Conservation (phyloP, 2,797 vertebrate species). For the Enteromius paludinosus region DNA sequence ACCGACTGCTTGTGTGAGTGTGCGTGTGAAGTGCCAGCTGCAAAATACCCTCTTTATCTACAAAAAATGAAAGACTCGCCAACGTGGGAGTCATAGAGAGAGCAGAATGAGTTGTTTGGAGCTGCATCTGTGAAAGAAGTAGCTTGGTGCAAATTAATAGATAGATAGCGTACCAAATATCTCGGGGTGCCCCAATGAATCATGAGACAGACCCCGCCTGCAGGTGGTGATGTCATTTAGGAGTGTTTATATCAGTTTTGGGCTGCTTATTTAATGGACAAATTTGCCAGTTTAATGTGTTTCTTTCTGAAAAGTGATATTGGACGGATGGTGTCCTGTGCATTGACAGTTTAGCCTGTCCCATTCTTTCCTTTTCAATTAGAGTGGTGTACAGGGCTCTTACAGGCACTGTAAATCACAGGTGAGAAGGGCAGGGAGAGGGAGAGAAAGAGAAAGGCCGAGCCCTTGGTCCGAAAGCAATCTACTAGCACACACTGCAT, state of each 20-base stretch:
- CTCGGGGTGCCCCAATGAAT: not conserved
- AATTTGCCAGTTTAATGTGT: not conserved
- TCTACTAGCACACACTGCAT: conserved; percentile 45
- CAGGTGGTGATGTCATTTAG: conserved; percentile 1
- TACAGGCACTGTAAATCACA: conserved; percentile 39
- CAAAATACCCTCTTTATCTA: conserved; percentile 25
- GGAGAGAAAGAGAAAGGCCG: conserved; percentile 34
- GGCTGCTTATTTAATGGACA: not conserved
- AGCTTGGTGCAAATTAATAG: conserved; percentile 43
- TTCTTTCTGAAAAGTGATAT: not conserved
- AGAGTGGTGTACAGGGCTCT: conserved; percentile 27
- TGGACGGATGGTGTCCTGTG: not conserved
- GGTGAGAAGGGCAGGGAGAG: conserved; percentile 44
- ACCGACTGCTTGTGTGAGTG: conserved; percentile 13
- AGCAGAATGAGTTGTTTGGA: conserved; percentile 28
- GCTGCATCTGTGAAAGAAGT: conserved; percentile 23
- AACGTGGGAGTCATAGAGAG: conserved; percentile 9
- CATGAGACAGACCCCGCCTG: not conserved
- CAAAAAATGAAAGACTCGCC: conserved; percentile 23
- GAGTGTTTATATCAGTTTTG: conserved; percentile 8
- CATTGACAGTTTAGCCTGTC: conserved; percentile 34
- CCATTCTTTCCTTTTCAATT: conserved; percentile 41
- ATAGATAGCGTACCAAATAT: conserved; percentile 20
- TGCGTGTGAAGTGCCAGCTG: conserved; percentile 33
- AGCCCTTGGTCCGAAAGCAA: conserved; percentile 36